A percentile compares a stretch with the other conserved stretches of the same genome.
phyloP scores from a whole-genome alignment of 1,140 invertebrate species.

The Carposina sasakii region DNA sequence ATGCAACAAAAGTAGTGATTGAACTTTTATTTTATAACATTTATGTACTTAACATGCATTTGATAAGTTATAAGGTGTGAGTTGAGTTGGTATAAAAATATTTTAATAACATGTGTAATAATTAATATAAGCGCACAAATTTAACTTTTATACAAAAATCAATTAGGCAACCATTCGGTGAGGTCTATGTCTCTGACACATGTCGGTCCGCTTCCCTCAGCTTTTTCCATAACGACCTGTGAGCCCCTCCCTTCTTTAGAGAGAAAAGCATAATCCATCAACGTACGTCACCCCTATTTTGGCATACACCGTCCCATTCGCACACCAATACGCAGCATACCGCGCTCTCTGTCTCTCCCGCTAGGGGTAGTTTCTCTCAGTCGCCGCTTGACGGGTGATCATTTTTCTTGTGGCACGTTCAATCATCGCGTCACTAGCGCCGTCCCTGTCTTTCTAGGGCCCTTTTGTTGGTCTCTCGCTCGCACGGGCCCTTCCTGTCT shows the following conservation, averaged over 20 bases:
- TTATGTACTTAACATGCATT: no score
- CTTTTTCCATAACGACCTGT: conserved; percentile 75
- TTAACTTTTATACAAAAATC: conserved; percentile 53
- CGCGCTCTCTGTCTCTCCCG: conserved; percentile 48
- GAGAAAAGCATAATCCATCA: conserved; percentile 75
- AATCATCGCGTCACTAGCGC: conserved; percentile 73
- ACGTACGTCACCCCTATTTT: conserved; percentile 74
- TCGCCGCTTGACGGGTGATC: conserved; percentile 74
- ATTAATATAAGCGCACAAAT: conserved; percentile 20
- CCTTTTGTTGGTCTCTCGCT: conserved; percentile 48
- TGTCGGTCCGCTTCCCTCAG: conserved; percentile 67
- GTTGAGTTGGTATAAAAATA: no score
- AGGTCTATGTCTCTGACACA: conserved; percentile 60
- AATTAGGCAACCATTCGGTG: conserved; percentile 63
- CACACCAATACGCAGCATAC: conserved; percentile 29
- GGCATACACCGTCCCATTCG: conserved; percentile 49
- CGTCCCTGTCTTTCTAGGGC: conserved; percentile 52
- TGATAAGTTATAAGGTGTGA: no score
- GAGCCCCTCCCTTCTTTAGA: conserved; percentile 73
- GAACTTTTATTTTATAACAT: no score
- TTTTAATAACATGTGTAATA: no score
- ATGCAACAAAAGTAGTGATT: no score
- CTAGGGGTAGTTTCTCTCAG: conserved; percentile 74
- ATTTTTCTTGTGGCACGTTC: conserved; percentile 74
- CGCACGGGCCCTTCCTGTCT: conserved; percentile 67